Evolutionary conservation across 2,113 vertebrate species (phyloP).

Genomic region (Climacteris rufus): DNA sequence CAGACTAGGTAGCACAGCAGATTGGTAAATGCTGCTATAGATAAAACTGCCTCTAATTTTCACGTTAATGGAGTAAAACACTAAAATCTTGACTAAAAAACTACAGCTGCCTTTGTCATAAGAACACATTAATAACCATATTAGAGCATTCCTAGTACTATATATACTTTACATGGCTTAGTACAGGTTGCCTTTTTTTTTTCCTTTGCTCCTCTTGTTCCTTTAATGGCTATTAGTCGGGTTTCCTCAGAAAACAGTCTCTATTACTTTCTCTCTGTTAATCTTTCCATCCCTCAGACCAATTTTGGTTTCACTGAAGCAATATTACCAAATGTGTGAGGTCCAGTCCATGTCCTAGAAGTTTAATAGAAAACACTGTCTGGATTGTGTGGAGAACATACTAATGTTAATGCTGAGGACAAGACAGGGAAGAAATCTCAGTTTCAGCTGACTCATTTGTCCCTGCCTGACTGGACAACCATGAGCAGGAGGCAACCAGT

Average conservation of each 20-base stretch:
- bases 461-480: neutral
- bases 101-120: neutral
- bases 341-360: neutral
- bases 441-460: neutral
- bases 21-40: neutral
- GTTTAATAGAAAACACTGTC: neutral
- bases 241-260: neutral
- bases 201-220: neutral
- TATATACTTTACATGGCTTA: neutral
- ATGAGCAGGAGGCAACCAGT: neutral
- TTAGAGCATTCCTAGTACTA: neutral
- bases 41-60: neutral
- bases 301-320: neutral
- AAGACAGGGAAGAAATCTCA: neutral
- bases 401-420: neutral
- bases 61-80: neutral
- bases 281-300: neutral
- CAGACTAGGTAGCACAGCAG: neutral
- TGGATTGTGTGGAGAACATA: neutral
- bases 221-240: neutral
- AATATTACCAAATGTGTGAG: neutral
- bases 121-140: neutral
- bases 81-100: neutral
- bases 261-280: neutral
- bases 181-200: neutral